Evolutionary conservation across 2,113 vertebrate species (phyloP), one percentile per base, ranked within the genome.

Genomic region (Columba janthina): DNA sequence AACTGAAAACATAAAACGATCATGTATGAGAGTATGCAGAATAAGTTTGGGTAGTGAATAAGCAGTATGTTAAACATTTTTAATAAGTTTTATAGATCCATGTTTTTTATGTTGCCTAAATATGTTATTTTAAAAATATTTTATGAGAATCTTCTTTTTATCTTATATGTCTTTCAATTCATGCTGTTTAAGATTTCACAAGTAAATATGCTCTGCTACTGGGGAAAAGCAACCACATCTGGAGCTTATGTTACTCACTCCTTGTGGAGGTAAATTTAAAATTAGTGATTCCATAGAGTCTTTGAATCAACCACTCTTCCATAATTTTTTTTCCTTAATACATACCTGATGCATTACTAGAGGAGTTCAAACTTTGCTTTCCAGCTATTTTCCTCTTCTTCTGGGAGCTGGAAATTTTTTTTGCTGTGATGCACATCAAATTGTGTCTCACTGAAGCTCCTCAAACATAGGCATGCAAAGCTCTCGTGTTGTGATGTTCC

Each of bases 191-290:
- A 88, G 54, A 71, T 96, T 89, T 95, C 44, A 58, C 89, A 94
- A 93, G 44, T 88, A 91, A 97, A 69, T 89, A 91, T 93, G 54
- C 95, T 94, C 76, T 85, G 79, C 72, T 88, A 77, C 89, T 74
- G 69, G 91, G 50, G 83, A 70, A 91, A 84, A 96, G 95, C 10
- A 38, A 38, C 38, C 38, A 12, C 38, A 38, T 38, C 38, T 38
- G 38, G 11, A 38, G 38, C 38, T 38, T 38, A 10, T 38, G 38
- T 38, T 38, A 38, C 38, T 38, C 7, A 21, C 93, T 90, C 87
- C 90, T 65, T 57, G 34, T 38, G 53, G 80, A 96, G 77, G 84
- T 88, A 56, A 31, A 67, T 72, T 92, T 95, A 94, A 96, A 96
- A 61, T 71, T 61, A 51, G 18, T 79, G 60, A 75, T 89, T 82